Base-by-base conservation (phyloP, 1,140 invertebrate genomes). In the Drosophila parvula region DNA sequence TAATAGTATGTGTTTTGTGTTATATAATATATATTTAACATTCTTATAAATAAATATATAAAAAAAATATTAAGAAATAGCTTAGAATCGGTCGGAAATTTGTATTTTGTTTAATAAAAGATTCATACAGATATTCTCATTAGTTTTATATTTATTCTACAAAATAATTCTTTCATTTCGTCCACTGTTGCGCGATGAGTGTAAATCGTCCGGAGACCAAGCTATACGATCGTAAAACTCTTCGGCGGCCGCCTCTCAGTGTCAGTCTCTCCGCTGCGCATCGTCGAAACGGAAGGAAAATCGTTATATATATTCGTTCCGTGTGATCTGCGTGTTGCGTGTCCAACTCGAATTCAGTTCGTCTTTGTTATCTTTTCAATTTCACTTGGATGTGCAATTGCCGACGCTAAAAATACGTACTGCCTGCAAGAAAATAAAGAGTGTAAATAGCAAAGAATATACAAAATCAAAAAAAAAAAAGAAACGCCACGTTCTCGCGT, bases 401-500 rank as follows among this genome's bases (percentile, higher is more conserved):
- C 58, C 67, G 47, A 45, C 62, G 75, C 84, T 84, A 88, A 80
- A 88, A 80, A 89, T 88, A 81, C 36, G 69, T 51, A 76, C 16
- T 30, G 8, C 18, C 18, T 43, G 30, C 56, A 55, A 56, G 45
- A 67, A 58, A 70, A 55, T 63, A 60, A 47, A 65, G 69, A 43
- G 81, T 68, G 50, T 47, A 71, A 70, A 65, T 63, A 67, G 14
- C 51, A 34, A 38, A 36, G 12, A 55, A 55, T 55, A 43, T 38
- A 43, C 16, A 28, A 43, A 16, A 34, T 14, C n/a, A n/a, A n/a
- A n/a, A n/a, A 22, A 10, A 36, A 32, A 27, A 27, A 22, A 43
- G 57, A 78, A 79, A 74, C 79, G 83, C 79, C 83, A 86, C 83
- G 79, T 89, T 88, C 76, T 88, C 79, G 60, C 57, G 69, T 69